Base-by-base conservation (phyloP, 37 sponge, comb jelly and placozoan species). In the Beroe forskalii region DNA sequence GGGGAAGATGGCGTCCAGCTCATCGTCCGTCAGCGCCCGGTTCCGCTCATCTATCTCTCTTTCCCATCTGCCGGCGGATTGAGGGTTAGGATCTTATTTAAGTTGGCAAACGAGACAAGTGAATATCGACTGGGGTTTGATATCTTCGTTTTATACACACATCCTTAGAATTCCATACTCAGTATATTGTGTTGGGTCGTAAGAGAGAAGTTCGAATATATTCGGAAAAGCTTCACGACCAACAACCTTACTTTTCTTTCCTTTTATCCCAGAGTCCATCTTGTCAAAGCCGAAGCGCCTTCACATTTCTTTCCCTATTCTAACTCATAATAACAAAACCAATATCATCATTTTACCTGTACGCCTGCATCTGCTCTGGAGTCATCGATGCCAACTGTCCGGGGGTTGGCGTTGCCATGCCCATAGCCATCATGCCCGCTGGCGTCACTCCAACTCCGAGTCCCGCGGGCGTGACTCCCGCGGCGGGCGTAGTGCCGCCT, bases 321-420 rank as follows among this genome's bases (percentile, higher is more conserved):
- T 19, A 55, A 19, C 9, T 17, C 60, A 55, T 17, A 55, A 17
- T 55, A 55, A 9, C 17, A 19, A 55, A 17, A 19, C 17, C 60
- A 55, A 19, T 55, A 55, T 55, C 17, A 55, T 55, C 17, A 55
- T 55, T 55, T 55, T 55, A 80, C 86, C 86, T 80, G 86, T 42
- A 90, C 0, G 95, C 93, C 91, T 96, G 98, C 93, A 97, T 91
- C 94, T 97, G 98, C 67, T 97, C 98, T 0, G 98, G 98, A 25
- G 98, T 97, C 98, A 97, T 97, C 8, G 94, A 63, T 3, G 67
- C 92, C 24, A 92, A 67, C 9, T 92, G 90, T 12, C 95, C 95
- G 38, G 92, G 91, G 2, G 94, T 67, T 1, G 98, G 98, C 19
- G 98, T 97, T 40, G 75, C 67, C 92, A 97, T 89, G 0, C 67